Evolutionary conservation across 2,888 invertebrate genomes (phyloP).

Genomic region (Pteria penguin): DNA sequence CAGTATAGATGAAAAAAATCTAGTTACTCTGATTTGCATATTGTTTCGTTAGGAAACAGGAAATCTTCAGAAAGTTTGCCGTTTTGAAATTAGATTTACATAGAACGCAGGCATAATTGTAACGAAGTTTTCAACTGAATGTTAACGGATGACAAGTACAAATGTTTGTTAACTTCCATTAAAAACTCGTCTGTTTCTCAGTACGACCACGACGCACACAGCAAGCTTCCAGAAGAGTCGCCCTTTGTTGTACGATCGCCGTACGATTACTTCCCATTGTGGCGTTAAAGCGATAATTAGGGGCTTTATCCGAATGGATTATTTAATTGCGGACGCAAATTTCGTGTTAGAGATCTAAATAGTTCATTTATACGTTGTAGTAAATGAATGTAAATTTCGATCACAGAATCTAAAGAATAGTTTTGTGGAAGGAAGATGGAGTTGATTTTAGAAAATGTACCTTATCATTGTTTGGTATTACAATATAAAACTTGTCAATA

Average conservation of each 20-base stretch:
- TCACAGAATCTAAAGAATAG: no score
- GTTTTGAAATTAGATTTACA: background rate
- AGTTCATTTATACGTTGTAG: slow-evolving; percentile 30
- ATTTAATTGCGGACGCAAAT: slow-evolving; percentile 32
- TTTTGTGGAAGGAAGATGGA: no score
- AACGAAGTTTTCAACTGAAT: background rate
- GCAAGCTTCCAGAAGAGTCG: background rate
- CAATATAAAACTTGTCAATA: no score
- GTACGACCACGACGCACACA: slow-evolving; percentile 15
- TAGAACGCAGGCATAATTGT: slow-evolving; percentile 3
- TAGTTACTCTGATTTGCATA: no score
- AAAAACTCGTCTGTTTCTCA: slow-evolving; percentile 8
- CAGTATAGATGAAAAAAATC: no score
- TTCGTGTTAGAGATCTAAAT: slow-evolving; percentile 33
- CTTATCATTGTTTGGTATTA: no score
- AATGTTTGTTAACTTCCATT: slow-evolving; percentile 35
- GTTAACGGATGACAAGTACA: background rate
- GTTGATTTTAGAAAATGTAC: no score
- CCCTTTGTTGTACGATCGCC: slow-evolving; percentile 5
- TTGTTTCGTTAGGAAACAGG: background rate
- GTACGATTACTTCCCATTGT: slow-evolving; percentile 4
- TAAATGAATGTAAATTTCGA: no score
- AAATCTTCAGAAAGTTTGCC: slow-evolving; percentile 8
- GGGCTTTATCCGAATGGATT: slow-evolving; percentile 18
- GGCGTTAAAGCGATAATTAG: slow-evolving; percentile 27